Evolutionary conservation across 1,140 invertebrate genomes (phyloP), one percentile per base, ranked within the genome.

Genomic region (Tetraneura akinire): DNA sequence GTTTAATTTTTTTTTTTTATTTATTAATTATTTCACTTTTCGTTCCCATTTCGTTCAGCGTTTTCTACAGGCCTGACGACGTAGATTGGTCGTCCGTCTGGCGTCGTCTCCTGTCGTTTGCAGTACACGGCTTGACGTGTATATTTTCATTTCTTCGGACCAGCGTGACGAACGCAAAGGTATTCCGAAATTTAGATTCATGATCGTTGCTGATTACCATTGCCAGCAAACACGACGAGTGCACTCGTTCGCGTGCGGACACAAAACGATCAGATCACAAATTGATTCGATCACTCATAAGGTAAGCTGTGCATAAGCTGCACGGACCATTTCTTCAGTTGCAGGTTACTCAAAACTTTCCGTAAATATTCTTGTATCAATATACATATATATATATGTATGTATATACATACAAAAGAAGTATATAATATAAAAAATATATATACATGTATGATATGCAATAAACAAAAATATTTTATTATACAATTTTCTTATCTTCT

Each of bases 401-500:
- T 60, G 23, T 26, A 60, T 60, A 60, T 37, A 37, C 32, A 37
- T 37, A 57, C 23, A 57, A 57, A 13, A 14, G 55, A 57, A 57
- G 26, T 57, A 57, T 57, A 23, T 60, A 26, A 26, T 14, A 60
- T 60, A 29, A 60, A 8, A 60, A 4, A 60, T 26, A 29, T 60
- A 60, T 60, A 26, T 26, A 26, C 14, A 60, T 8, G 13, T 1
- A 29, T 60, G 14, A 23, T 1, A 29, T 60, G 14, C 23, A 8
- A 29, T 14, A 16, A 26, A 60, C 14, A 29, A 60, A 26, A 60
- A 29, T 26, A 57, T 23, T 60, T 26, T 16, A 16, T 26, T 60
- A 14, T 21, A 16, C 26, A 62, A 71, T 71, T 51, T 71, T 78
- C 62, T 62, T 78, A 60, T 78, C 74, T 78, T 78, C 74, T 78